Evolutionary conservation across 2,888 invertebrate species (phyloP).

Genomic region (Stegophylla sp.): DNA sequence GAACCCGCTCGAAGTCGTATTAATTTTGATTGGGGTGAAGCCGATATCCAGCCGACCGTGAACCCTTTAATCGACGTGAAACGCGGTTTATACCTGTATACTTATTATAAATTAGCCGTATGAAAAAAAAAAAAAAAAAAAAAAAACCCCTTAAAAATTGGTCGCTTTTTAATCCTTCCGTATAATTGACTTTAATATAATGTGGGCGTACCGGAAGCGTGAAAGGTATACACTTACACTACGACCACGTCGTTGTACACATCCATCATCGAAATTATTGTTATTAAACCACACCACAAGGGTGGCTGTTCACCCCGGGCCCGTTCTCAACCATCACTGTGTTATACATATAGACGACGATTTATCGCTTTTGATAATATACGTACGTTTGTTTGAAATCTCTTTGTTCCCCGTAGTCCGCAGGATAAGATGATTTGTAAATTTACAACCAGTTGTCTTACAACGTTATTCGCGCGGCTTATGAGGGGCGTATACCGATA

Average conservation of each 20-base stretch:
- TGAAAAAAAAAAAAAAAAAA: not conserved
- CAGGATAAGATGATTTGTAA: too few species aligned
- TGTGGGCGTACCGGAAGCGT: constrained; percentile 56
- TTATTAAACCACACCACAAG: constrained; percentile 28
- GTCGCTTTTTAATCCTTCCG: constrained; percentile 56
- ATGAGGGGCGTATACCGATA: too few species aligned
- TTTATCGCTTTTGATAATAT: not conserved
- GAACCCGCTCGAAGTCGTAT: not conserved
- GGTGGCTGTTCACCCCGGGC: not conserved
- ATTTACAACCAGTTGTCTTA: too few species aligned
- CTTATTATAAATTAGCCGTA: constrained; percentile 30
- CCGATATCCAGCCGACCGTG: constrained; percentile 29
- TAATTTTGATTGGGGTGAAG: not conserved
- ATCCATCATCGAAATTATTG: constrained; percentile 32
- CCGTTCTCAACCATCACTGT: not conserved
- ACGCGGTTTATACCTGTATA: constrained; percentile 25
- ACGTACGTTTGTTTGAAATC: not conserved
- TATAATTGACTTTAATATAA: constrained; percentile 54
- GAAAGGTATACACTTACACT: constrained; percentile 16
- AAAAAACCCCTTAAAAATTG: constrained; percentile 32
- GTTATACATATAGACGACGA: not conserved
- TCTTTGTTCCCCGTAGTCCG: not conserved
- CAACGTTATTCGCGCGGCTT: too few species aligned
- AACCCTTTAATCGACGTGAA: constrained; percentile 57
- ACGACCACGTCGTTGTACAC: not conserved